Conservation (phyloP, 2,113 vertebrate species). For the Peromyscus leucopus region DNA sequence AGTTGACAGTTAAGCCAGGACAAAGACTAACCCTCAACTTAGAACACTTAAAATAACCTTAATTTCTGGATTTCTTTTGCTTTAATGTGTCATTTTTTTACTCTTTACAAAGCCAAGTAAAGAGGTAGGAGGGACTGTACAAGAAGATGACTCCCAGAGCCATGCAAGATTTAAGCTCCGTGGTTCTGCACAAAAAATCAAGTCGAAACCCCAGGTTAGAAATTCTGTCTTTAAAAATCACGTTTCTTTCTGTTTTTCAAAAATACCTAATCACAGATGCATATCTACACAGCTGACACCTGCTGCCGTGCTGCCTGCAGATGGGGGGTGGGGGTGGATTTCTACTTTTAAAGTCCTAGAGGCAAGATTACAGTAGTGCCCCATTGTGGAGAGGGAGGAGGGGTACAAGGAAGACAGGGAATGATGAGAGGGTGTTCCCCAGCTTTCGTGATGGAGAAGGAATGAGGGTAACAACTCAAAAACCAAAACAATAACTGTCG, state of each 20-base stretch:
- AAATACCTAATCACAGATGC: not conserved
- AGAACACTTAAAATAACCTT: not conserved
- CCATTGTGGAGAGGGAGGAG: not conserved
- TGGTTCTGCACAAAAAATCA: slow-evolving; percentile 83
- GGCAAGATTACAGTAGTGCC: not conserved
- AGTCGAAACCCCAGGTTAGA: slow-evolving; percentile 86
- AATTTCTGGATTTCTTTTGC: slow-evolving; percentile 3
- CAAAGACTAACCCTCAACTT: not conserved
- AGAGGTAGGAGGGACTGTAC: slow-evolving; percentile 56
- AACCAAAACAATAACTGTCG: not conserved
- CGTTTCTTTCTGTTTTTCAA: not conserved
- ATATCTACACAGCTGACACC: not conserved
- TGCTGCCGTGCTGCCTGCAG: not conserved
- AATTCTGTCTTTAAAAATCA: not conserved
- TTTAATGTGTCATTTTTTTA: not conserved
- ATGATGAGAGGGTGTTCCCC: not conserved
- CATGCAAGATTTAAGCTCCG: slow-evolving; percentile 84
- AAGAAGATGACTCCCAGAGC: slow-evolving; percentile 72
- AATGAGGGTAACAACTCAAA: not conserved
- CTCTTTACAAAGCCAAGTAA: slow-evolving; percentile 70
- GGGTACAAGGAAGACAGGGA: not conserved
- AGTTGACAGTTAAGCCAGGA: not conserved
- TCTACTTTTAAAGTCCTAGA: not conserved
- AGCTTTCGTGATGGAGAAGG: not conserved
- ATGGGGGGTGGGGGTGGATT: not conserved